Base-by-base conservation (phyloP, 2,797 vertebrate species). In the Pampus argenteus region DNA sequence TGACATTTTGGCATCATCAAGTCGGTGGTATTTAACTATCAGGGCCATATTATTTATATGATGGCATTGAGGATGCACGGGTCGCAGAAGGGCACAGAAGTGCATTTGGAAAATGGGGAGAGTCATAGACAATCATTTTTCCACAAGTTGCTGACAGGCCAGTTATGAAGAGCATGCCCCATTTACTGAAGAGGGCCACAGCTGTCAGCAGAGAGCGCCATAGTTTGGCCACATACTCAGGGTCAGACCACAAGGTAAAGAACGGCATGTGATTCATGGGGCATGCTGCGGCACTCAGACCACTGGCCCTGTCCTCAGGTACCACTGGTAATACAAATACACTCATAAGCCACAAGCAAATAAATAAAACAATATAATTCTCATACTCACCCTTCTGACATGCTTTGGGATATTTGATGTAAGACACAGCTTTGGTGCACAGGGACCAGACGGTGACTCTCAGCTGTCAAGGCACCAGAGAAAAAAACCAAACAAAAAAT, bases 381-480 rank as follows among this genome's bases (percentile, higher is more conserved):
- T 70, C 54, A 76, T 76, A 93, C 96, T 96, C 76, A 99, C 98
- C 97, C 86, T 98, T 97, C 81, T 96, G 96, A 88, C 98, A 99
- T 0, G 96, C 94, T 88, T 99, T 99, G 54, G 98, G 98, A 82
- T 99, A 97, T 84, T 98, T 99, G 93, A 99, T 99, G 92, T 98
- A 99, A 38, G 98, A 99, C 22, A 99, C 97, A 0, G 97, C 97
- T 85, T 99, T 99, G 5, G 96, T 98, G 90, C 98, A 98, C 84
- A 99, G 81, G 64, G 98, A 99, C 98, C 98, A 99, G 86, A 99
- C 96, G 0, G 98, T 99, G 91, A 99, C 91, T 85, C 98, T 95
- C 86, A 99, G 94, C 98, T 99, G 95, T 78, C 13, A 60, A 45
- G 50, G 36, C 20, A 78, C 20, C 31, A 78, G 49, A 70, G 69